Conservation (phyloP, 2,888 invertebrate species). For the Plagodis pulveraria region DNA sequence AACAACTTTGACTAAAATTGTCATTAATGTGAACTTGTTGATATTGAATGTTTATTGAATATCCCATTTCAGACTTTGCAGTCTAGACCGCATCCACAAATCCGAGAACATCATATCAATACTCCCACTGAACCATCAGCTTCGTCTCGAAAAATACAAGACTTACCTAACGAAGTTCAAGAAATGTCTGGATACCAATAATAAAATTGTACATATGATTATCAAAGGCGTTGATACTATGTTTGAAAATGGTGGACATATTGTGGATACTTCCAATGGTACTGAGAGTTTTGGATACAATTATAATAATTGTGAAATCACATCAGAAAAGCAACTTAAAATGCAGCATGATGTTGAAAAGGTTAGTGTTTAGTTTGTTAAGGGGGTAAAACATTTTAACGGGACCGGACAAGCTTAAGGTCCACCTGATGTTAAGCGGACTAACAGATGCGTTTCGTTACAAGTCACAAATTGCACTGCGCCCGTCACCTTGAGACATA, state of each 20-base stretch:
- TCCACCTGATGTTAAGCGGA: too few relatives aligned
- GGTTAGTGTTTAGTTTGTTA: slow-evolving; percentile 52
- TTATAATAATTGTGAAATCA: slow-evolving; percentile 71
- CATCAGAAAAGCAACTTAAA: slow-evolving; percentile 72
- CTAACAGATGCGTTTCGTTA: too few relatives aligned
- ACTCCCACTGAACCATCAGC: slow-evolving; percentile 90
- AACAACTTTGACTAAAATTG: too few relatives aligned
- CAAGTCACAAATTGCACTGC: too few relatives aligned
- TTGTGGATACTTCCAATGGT: slow-evolving; percentile 57
- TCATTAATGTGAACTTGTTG: background rate
- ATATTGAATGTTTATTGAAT: background rate
- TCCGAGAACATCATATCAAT: slow-evolving; percentile 90
- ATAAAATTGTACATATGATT: slow-evolving; percentile 88
- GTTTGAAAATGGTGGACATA: slow-evolving; percentile 90
- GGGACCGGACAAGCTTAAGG: too few relatives aligned
- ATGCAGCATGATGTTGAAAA: slow-evolving; percentile 81
- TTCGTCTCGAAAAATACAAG: slow-evolving; percentile 89
- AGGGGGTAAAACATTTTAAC: too few relatives aligned
- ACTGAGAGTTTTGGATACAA: slow-evolving; percentile 70
- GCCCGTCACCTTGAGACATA: too few relatives aligned
- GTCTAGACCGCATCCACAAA: slow-evolving; percentile 89
- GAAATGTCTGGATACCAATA: slow-evolving; percentile 91
- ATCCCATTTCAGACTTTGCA: slow-evolving; percentile 87
- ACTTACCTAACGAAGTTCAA: slow-evolving; percentile 90
- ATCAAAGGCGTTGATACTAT: slow-evolving; percentile 92